Base-by-base conservation (phyloP, 53 echinoderm and acorn worm genomes). In the Luidia sarsii region DNA sequence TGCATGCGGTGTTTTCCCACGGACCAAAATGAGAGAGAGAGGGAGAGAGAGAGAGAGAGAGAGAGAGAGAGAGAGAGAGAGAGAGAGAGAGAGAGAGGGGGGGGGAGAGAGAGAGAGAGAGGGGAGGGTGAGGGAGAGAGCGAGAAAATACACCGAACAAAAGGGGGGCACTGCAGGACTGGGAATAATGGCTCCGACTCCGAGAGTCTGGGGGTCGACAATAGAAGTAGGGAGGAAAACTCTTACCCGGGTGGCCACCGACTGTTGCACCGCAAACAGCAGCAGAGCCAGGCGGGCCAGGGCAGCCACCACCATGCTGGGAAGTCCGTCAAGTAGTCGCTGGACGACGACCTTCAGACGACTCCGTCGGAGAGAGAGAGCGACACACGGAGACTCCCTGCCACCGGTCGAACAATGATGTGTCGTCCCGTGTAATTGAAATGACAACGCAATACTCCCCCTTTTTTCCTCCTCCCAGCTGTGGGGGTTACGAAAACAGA, bases 181-280 rank as follows among this genome's bases (percentile, higher is more conserved):
- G 5, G 39, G 9, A 11, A 14, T 4, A 0, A 7, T 57, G 9
- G 24, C 24, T 7, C 5, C 13, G 41, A 45, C 27, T 15, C 36
- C 35, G 4, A 4, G 24, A 27, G 18, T 4, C 23, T 4, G 8
- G 57, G 4, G 4, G 2, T 18, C 4, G 4, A 24, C 8, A 22
- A 57, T 25, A 27, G 7, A 36, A 67, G 41, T 41, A 20, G 2
- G 36, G 24, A 43, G 9, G 15, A 16, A 45, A 35, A 18, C 43
- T 39, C 74, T 74, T 57, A 74, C 74, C 74, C 74, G 56, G 39
- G 25, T 74, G 43, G 57, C 74, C 53, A 57, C 34, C 41, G 57
- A 56, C 29, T 22, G 57, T 30, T 74, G 74, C 34, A 43, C 57
- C 39, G 41, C 39, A 39, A 74, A 57, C 41, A 74, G n/a, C 18